Evolutionary conservation across 2,797 vertebrate genomes (phyloP).

Genomic region (Crax fasciolata): DNA sequence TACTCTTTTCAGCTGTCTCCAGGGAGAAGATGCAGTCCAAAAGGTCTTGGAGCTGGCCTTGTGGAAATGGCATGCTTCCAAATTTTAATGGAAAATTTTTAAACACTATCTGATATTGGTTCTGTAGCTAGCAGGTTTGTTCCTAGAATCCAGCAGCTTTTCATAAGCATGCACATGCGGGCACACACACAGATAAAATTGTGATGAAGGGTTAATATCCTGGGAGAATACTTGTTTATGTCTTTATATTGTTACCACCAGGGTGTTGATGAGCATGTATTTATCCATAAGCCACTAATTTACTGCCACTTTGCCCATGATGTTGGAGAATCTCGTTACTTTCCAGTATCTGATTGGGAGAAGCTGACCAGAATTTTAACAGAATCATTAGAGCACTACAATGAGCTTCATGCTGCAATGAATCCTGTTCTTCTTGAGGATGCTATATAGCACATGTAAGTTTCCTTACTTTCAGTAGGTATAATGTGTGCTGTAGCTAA

Average conservation of each 20-base stretch:
- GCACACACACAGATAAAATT: not conserved
- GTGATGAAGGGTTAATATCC: slow-evolving; percentile 65
- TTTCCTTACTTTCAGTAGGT: not conserved
- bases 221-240: slow-evolving; percentile 74
- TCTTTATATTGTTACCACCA: slow-evolving; percentile 77
- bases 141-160: not conserved
- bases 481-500: not conserved
- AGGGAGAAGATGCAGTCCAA: not conserved
- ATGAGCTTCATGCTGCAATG: slow-evolving; percentile 86
- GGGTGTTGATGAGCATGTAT: slow-evolving; percentile 91
- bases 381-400: slow-evolving; percentile 88
- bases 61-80: not conserved
- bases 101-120: not conserved
- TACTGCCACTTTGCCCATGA: slow-evolving; percentile 92
- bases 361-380: slow-evolving; percentile 92
- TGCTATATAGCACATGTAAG: slow-evolving; percentile 83
- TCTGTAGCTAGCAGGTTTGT: not conserved
- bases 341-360: slow-evolving; percentile 89
- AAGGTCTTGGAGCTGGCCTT: not conserved
- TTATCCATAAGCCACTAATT: slow-evolving; percentile 93
- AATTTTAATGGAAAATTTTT: not conserved
- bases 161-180: not conserved
- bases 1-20: not conserved
- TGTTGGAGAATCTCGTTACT: slow-evolving; percentile 89
- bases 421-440: slow-evolving; percentile 86